Base-by-base conservation (phyloP, 2,888 invertebrate species). In the Disparrhopalites patrizii region DNA sequence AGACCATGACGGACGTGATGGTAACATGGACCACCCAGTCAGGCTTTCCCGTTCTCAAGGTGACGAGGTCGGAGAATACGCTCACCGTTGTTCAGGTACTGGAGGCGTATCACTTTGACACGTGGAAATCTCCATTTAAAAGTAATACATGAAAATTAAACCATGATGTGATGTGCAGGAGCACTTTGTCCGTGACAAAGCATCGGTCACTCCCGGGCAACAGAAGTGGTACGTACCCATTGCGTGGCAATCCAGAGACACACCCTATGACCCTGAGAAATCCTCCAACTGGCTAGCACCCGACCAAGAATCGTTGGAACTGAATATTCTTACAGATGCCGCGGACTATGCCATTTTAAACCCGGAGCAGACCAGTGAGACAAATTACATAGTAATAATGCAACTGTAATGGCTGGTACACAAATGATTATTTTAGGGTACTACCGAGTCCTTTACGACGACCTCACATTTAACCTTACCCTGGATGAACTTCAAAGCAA, bases 391-490 rank as follows among this genome's bases (percentile, higher is more conserved):
- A 2, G 2, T 31, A 13, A 2, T 2, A 18, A 33, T 27, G 13
- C 27, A 27, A 23, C 2, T 8, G 25, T 27, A 5, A 47, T 27
- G 5, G 13, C 18, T 18, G n/a, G 25, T 13, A 13, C n/a, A 50
- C 18, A 50, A 50, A 50, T 36, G 3, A 25, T 30, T 30, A 25
- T 54, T 57, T 27, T n/a, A 70, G 73, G 72, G 1, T 70, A 68
- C 43, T 74, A 74, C 54, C 58, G 74, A 27, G 72, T 73, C 0
- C 38, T 38, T 2, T 72, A 74, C 30, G 67, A 68, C 8, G 30
- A 51, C 4, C 13, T 28, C n/a, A 60, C 61, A 13, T 47, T 70
- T 15, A 23, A 63, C 5, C 20, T 55, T 2, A 69, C 72, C n/a
- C 65, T 68, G 15, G 63, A 58, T 23, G 66, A 69, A 33, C 54